Evolutionary conservation across 2,888 invertebrate genomes (phyloP), one percentile per base, ranked within the genome.

Genomic region (Tinea pellionella): DNA sequence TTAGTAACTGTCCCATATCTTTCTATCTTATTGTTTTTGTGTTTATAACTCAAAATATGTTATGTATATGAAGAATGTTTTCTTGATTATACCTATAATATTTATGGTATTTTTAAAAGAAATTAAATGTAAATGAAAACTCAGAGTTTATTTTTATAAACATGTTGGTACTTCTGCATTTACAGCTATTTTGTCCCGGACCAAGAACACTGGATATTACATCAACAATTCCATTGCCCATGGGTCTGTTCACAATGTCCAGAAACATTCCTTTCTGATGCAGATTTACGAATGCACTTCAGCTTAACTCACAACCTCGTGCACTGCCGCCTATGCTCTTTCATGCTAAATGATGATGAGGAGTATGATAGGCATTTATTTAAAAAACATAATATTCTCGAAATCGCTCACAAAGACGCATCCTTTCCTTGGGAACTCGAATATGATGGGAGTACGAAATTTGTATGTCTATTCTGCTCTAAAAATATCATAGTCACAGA

Each of bases 211-310:
- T 88, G 87, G 87, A 63, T 62, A 29, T 67, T 66, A 0, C 88
- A 88, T 63, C 60, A 71, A n/a, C 72, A 75, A 58, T 86, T 80
- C 63, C 88, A 88, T 61, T 69, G 70, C 12, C 88, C 88, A 0
- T 81, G 87, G 85, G 77, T 80, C 0, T 88, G 88, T 63, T 87
- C 88, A 0, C 88, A 88, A 63, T 88, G 88, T 64, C 65, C 73
- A 7, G 71, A 77, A 55, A 77, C 72, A 53, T 88, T 82, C 62
- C 65, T 69, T 9, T 70, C 72, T 1, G 82, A 87, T 62, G n/a
- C 43, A 1, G 68, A 70, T 2, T 65, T 84, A 59, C 72, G 85
- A 0, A 64, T 68, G 7, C 88, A 88, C 61, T 73, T 86, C 1
- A 78, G 74, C 43, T 63, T 59, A 11, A 67, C 63, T 8, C 88